phyloP scores from a whole-genome alignment of 2,888 invertebrate genomes.

The Plebejus argus region DNA sequence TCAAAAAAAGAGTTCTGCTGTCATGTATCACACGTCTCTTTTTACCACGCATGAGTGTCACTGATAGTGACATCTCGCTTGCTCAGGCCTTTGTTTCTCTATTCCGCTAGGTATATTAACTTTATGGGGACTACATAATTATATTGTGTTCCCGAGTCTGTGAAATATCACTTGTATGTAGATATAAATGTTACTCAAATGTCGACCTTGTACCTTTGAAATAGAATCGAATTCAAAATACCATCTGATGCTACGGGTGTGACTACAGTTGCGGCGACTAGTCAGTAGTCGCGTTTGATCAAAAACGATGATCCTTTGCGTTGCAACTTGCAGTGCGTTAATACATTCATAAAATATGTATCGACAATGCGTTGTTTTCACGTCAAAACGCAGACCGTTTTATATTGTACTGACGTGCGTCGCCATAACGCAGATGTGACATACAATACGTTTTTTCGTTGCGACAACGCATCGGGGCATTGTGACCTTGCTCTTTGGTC shows the following conservation, averaged over 20 bases:
- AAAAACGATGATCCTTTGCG: neutral
- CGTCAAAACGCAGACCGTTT: neutral
- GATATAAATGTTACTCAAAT: neutral
- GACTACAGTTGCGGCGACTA: neutral
- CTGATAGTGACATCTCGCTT: no score
- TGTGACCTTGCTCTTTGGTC: neutral
- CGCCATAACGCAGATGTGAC: neutral
- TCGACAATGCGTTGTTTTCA: neutral
- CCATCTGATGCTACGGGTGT: neutral
- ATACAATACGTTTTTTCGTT: neutral
- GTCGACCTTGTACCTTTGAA: neutral
- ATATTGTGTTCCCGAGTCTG: no score
- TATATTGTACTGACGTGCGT: neutral
- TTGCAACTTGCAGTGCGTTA: neutral
- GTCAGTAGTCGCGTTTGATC: neutral
- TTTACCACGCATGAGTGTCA: no score
- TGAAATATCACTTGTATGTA: conserved; percentile 5
- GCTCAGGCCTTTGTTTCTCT: no score
- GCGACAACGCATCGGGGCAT: neutral
- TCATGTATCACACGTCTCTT: no score
- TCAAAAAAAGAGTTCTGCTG: no score
- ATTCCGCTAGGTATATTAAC: no score
- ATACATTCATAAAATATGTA: neutral
- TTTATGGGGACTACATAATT: no score
- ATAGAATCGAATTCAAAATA: neutral